phyloP scores from a whole-genome alignment of 2,888 invertebrate species.

The Chydorus sphaericus region DNA sequence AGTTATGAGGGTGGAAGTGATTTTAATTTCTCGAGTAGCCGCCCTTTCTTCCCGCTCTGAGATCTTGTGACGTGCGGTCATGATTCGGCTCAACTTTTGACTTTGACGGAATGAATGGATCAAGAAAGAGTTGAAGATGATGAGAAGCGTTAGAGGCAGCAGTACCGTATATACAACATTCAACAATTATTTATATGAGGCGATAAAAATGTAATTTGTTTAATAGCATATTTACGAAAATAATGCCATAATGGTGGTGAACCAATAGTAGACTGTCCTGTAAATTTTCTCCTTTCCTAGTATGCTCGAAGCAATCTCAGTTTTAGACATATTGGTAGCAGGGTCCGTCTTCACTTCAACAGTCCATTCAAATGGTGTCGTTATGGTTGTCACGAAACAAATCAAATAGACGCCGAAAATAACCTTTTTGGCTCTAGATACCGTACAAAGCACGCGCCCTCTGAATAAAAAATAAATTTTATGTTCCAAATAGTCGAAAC shows the following conservation, averaged over 20 bases:
- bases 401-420: slow-evolving; percentile 41
- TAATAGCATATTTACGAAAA: no score
- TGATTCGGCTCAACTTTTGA: slow-evolving; percentile 35
- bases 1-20: slow-evolving; percentile 57
- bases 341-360: slow-evolving; percentile 23
- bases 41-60: not conserved
- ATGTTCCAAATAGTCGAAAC: no score
- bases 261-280: slow-evolving; percentile 45
- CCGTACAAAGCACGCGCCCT: slow-evolving; percentile 50
- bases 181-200: slow-evolving; percentile 52
- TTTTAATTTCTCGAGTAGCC: slow-evolving; percentile 45
- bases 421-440: slow-evolving; percentile 48
- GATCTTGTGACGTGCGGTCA: slow-evolving; percentile 32
- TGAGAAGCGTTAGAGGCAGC: slow-evolving; percentile 48
- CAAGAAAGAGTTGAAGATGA: slow-evolving; percentile 56
- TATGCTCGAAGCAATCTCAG: slow-evolving; percentile 21
- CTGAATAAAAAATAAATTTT: no score
- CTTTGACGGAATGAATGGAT: slow-evolving; percentile 46
- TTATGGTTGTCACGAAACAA: slow-evolving; percentile 44
- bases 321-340: slow-evolving; percentile 4
- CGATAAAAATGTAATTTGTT: no score
- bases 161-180: slow-evolving; percentile 42
- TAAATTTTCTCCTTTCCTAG: slow-evolving; percentile 39
- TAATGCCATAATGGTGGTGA: slow-evolving; percentile 45
- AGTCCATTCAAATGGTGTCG: slow-evolving; percentile 50